phyloP scores from a whole-genome alignment of 2,888 invertebrate genomes.

The Pollenia amentaria region DNA sequence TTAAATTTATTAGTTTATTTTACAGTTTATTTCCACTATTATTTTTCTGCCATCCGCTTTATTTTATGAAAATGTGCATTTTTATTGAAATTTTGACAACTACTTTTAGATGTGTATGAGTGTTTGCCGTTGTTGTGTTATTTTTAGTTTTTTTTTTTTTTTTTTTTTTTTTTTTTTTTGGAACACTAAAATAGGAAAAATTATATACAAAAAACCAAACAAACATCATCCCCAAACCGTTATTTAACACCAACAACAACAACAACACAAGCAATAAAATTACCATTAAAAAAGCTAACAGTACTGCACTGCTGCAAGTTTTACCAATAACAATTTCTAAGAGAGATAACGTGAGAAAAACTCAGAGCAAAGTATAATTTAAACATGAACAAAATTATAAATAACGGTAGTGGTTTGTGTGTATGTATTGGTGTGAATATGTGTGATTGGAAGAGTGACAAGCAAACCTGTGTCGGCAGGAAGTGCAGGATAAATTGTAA shows the following conservation, averaged over 20 bases:
- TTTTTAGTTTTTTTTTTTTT: constrained; percentile 51
- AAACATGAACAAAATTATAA: constrained; percentile 18
- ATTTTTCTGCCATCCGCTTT: constrained; percentile 27
- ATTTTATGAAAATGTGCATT: constrained; percentile 45
- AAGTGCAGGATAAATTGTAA: constrained; percentile 66
- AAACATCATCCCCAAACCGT: constrained; percentile 50
- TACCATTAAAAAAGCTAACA: constrained; percentile 53
- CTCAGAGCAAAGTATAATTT: constrained; percentile 34
- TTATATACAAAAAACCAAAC: constrained; percentile 17
- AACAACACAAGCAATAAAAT: not conserved
- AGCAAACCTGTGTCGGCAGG: constrained; percentile 56
- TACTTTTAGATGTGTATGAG: constrained; percentile 30
- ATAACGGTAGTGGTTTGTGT: constrained; percentile 9
- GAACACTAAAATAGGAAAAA: constrained; percentile 56
- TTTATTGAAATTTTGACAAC: constrained; percentile 53
- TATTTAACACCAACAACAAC: constrained; percentile 39
- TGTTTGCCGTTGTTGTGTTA: constrained; percentile 36
- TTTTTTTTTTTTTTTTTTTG: too few relatives aligned
- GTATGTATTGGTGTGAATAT: not conserved
- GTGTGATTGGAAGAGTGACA: not conserved
- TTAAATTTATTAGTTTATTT: constrained; percentile 14
- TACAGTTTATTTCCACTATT: constrained; percentile 35
- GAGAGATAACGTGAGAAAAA: constrained; percentile 26
- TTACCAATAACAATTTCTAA: constrained; percentile 48
- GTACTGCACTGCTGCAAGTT: constrained; percentile 69